Base-by-base conservation (phyloP, 2,797 vertebrate species). In the Coranthus polyacanthus region DNA sequence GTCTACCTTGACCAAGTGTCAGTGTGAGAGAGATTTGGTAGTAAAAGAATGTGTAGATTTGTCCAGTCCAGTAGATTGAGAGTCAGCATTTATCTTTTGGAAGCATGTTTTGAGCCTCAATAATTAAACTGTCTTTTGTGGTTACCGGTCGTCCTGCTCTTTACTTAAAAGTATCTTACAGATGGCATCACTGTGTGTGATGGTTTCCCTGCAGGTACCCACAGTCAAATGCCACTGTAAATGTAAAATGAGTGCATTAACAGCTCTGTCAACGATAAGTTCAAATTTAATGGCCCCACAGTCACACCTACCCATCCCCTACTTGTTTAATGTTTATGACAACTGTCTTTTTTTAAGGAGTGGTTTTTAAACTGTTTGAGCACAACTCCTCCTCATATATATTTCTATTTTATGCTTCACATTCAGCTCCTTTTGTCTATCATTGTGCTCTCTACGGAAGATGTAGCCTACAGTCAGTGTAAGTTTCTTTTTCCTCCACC, bases 201-300 rank as follows among this genome's bases (percentile, higher is more conserved):
- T 45, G 29, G 24, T 54, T 18, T 51, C 42, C 24, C 12, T 42
- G 10, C 15, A 55, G 24, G 26, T 57, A 72, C 66, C 26, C 26
- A 43, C 43, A 51, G 70, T 22, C 54, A 71, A 67, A 65, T 41
- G 20, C 20, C 12, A 26, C 42, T 5, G 20, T 55, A 71, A 73
- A 82, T 57, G 16, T 62, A 60, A 72, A 72, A 42, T 11, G 2
- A 60, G 22, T 55, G 44, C 47, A 45, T 78, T 62, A 70, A 47
- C 56, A 55, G 46, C 65, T 66, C 46, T 9, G 29, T 76, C 51
- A 53, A 36, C 17, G 20, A 10, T 6, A 75, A 63, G 58, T 78
- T 78, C 46, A 83, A 42, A n/a, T 81, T n/a, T 80, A 83, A 83
- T 66, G 74, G 65, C 68, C 46, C 38, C 21, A 50, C 39, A 46